A percentile compares a stretch with the other conserved stretches of the same genome.
These are phyloP conservation scores for Leptestheria dahalacensis DNA, from an alignment of 1,140 invertebrate species.

Conservation along the genomic window DNA sequence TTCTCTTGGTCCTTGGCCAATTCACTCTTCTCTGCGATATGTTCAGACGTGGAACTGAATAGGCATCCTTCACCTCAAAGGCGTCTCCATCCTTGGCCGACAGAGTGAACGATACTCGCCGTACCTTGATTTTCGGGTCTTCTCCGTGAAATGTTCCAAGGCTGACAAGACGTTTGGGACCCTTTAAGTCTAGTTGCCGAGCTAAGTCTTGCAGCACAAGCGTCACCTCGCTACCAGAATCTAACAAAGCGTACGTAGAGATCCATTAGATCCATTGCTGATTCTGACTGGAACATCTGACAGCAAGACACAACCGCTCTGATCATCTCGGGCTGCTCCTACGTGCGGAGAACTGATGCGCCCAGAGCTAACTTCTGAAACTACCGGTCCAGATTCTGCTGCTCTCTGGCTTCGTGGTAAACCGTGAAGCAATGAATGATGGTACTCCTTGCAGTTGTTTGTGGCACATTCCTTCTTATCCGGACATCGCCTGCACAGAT, in stretches of 20 bases:
- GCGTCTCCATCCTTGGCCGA: neutral
- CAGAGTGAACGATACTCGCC: neutral
- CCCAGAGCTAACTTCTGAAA: neutral
- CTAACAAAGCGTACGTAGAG: slow-evolving; percentile 2
- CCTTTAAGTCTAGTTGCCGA: neutral
- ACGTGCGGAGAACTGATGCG: neutral
- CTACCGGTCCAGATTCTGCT: too few species aligned
- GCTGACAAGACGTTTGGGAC: neutral
- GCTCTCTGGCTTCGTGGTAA: too few species aligned
- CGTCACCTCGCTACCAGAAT: slow-evolving; percentile 3
- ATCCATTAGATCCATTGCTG: neutral
- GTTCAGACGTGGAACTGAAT: slow-evolving; percentile 4
- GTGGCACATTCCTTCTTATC: neutral
- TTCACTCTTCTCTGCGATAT: slow-evolving; percentile 1
- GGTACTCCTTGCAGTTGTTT: neutral
- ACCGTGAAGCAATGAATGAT: slow-evolving; percentile 3
- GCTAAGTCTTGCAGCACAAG: neutral
- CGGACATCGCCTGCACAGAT: neutral
- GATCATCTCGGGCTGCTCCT: neutral
- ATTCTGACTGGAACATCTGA: neutral
- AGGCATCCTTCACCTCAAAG: neutral
- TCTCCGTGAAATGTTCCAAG: slow-evolving; percentile 4
- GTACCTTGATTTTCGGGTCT: neutral
- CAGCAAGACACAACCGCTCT: neutral
- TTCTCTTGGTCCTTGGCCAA: slow-evolving; percentile 5